A percentile compares a stretch with the other conserved stretches of the same genome.
Evolutionary conservation across 2,888 invertebrate species (phyloP).

Genomic region (Lymantria monacha): DNA sequence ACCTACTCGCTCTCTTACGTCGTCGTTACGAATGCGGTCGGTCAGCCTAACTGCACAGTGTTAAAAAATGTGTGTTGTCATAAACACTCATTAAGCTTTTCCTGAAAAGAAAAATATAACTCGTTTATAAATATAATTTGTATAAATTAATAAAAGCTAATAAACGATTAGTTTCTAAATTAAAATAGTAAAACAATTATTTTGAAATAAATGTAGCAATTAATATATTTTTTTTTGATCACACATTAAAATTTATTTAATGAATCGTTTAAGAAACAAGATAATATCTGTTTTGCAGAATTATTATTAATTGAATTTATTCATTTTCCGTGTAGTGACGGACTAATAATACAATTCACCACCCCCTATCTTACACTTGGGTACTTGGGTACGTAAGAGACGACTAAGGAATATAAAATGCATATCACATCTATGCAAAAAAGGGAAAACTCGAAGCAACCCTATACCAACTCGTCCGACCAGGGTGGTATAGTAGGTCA

Average conservation of each 20-base stretch:
- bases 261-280: neutral
- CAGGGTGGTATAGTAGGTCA: too few relatives aligned
- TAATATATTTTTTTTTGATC: neutral
- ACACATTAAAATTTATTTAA: neutral
- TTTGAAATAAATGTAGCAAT: constrained; percentile 4
- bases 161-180: neutral
- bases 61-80: too few relatives aligned
- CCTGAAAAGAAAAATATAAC: neutral
- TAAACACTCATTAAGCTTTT: too few relatives aligned
- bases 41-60: too few relatives aligned
- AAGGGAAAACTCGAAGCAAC: too few relatives aligned
- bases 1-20: too few relatives aligned
- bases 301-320: neutral
- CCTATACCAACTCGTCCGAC: too few relatives aligned
- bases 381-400: neutral
- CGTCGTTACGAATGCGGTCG: too few relatives aligned
- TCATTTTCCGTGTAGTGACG: neutral
- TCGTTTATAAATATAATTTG: neutral
- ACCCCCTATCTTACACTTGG: neutral
- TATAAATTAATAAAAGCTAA: neutral
- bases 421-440: too few relatives aligned
- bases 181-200: neutral
- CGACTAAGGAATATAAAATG: too few relatives aligned
- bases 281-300: neutral
- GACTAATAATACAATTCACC: neutral